Percentiles rank a stretch among this genome's conserved stretches.
phyloP scores from a whole-genome alignment of 2,113 vertebrate species.

The Myiagra hebetior region DNA sequence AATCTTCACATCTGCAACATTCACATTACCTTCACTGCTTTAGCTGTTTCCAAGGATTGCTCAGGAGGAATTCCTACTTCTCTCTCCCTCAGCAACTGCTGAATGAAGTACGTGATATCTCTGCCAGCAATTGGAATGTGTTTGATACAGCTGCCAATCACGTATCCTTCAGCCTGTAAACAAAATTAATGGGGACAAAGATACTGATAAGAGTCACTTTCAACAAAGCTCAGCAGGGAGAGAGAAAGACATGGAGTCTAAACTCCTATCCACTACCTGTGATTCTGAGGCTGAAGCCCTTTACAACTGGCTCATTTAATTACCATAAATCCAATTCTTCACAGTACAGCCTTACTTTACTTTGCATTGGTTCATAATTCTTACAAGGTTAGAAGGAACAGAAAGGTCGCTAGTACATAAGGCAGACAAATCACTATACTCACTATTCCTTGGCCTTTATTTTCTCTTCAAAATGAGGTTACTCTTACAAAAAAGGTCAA shows the following conservation, averaged over 20 bases:
- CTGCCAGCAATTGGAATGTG: slow-evolving; percentile 98
- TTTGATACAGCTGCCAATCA: slow-evolving; percentile 99
- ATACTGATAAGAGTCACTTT: not conserved
- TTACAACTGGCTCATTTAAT: not conserved
- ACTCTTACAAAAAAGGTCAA: slow-evolving; percentile 51
- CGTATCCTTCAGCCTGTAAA: slow-evolving; percentile 92
- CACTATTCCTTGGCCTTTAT: slow-evolving; percentile 37
- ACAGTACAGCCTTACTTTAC: not conserved
- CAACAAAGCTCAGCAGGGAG: not conserved
- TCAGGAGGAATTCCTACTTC: slow-evolving; percentile 98
- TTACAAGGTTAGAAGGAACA: not conserved
- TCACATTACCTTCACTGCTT: slow-evolving; percentile 89
- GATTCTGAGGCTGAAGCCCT: not conserved
- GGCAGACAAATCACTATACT: slow-evolving; percentile 33
- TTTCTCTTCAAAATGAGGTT: slow-evolving; percentile 57
- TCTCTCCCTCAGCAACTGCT: slow-evolving; percentile 92
- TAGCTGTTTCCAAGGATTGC: slow-evolving; percentile 97
- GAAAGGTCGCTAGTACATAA: slow-evolving; percentile 2
- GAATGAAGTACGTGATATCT: slow-evolving; percentile 98
- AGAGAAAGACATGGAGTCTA: not conserved
- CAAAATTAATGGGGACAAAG: not conserved
- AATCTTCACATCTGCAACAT: not conserved
- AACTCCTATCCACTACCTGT: not conserved
- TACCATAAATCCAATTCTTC: not conserved
- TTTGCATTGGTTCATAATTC: not conserved